Evolutionary conservation across 2,888 invertebrate species (phyloP).

Genomic region (Drosophila percnosoma): DNA sequence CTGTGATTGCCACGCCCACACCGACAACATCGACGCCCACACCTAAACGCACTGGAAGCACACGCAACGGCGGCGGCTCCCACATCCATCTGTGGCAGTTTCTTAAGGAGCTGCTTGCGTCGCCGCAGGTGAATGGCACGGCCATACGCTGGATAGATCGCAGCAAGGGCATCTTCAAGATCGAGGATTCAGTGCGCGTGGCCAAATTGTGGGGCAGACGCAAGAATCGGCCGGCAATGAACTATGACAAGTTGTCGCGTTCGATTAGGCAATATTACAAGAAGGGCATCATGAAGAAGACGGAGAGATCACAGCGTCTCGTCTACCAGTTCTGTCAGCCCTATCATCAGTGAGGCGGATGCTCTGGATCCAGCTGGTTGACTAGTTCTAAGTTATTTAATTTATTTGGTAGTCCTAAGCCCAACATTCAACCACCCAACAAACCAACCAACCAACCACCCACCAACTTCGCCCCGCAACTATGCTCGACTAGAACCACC

Average conservation of each 20-base stretch:
- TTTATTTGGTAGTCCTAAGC: slow-evolving; percentile 61
- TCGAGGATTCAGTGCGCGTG: slow-evolving; percentile 98
- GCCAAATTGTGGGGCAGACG: slow-evolving; percentile 99
- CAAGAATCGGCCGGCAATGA: slow-evolving; percentile 99
- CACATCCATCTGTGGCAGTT: slow-evolving; percentile 99
- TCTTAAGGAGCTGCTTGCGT: slow-evolving; percentile 95
- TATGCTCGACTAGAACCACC: slow-evolving; percentile 69
- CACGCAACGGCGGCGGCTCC: slow-evolving; percentile 88
- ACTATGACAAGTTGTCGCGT: slow-evolving; percentile 99
- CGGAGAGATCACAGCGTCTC: slow-evolving; percentile 97
- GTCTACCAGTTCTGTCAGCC: slow-evolving; percentile 99
- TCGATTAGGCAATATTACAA: slow-evolving; percentile 99
- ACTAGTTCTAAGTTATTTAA: slow-evolving; percentile 68
- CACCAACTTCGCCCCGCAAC: slow-evolving; percentile 34
- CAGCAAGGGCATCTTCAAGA: slow-evolving; percentile 98
- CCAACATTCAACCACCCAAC: slow-evolving; percentile 17
- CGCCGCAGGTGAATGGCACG: slow-evolving; percentile 94
- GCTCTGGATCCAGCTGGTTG: slow-evolving; percentile 10
- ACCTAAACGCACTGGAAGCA: slow-evolving; percentile 60
- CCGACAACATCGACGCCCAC: slow-evolving; percentile 50
- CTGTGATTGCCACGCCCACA: slow-evolving; percentile 40
- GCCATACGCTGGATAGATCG: slow-evolving; percentile 99
- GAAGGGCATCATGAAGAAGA: slow-evolving; percentile 99
- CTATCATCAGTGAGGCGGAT: slow-evolving; percentile 89
- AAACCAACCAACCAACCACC: slow-evolving; percentile 22